Evolutionary conservation across 2,113 vertebrate species (phyloP).

Genomic region (Prunella himalayana): DNA sequence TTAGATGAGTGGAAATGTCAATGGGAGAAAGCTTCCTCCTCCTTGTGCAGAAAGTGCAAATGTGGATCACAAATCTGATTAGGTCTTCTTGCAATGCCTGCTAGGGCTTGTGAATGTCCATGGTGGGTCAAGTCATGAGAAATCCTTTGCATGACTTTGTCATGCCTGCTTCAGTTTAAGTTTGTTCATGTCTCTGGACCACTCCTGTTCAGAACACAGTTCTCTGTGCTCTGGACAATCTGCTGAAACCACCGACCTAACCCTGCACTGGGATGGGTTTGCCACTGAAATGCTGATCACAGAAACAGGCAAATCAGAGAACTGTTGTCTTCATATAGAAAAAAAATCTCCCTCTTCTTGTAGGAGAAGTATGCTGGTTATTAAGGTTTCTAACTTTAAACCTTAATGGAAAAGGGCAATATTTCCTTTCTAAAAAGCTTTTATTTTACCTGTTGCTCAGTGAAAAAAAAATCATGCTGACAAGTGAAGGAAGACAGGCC

Average conservation of each 20-base stretch:
- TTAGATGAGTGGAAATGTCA: neutral
- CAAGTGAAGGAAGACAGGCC: neutral
- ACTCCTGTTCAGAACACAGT: neutral
- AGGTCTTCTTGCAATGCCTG: neutral
- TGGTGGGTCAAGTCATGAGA: neutral
- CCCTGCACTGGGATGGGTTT: rapidly evolving
- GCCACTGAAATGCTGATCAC: neutral
- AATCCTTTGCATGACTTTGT: neutral
- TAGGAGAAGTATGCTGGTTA: neutral
- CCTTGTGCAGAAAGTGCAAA: neutral
- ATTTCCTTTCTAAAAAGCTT: neutral
- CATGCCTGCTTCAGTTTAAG: neutral
- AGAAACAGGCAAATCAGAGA: neutral
- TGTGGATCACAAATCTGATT: neutral
- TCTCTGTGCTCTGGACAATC: neutral
- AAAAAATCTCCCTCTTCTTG: neutral
- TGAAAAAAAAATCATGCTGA: neutral
- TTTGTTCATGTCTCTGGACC: neutral
- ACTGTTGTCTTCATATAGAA: neutral
- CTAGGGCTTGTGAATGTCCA: neutral
- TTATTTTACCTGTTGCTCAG: neutral
- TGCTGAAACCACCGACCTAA: neutral
- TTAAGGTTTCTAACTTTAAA: neutral
- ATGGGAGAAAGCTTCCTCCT: neutral
- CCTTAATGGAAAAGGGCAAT: neutral